Percentiles rank a stretch among this genome's conserved stretches.
Conservation (phyloP, 2,113 vertebrate species). For the Alaudala cheleensis region DNA sequence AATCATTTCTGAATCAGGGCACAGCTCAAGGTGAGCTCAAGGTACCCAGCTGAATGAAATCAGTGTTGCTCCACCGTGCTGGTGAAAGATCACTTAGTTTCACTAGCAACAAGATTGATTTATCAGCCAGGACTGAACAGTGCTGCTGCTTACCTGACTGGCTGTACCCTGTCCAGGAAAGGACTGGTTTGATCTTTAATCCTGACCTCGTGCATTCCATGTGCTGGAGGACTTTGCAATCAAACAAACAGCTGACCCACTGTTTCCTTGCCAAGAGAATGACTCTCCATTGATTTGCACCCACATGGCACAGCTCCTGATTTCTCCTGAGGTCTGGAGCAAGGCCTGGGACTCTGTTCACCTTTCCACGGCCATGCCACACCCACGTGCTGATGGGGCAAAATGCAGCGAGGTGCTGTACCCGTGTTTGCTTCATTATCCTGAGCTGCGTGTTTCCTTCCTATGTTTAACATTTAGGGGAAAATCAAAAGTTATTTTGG, state of each 20-base stretch:
- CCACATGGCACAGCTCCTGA: not conserved
- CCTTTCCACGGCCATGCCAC: rapidly evolving
- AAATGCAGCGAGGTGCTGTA: rapidly evolving
- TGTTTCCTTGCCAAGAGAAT: not conserved
- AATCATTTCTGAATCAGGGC: not conserved
- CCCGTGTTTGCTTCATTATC: not conserved
- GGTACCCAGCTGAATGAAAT: not conserved
- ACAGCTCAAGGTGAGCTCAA: not conserved
- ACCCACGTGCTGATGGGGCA: rapidly evolving
- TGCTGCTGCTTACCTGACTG: not conserved
- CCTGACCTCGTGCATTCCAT: not conserved
- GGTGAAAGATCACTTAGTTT: not conserved
- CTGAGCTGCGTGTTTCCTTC: constrained; percentile 6
- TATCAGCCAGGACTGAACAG: not conserved
- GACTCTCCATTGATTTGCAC: not conserved
- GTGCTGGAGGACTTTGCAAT: not conserved
- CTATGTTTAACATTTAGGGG: constrained; percentile 44
- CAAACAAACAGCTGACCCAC: not conserved
- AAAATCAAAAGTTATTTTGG: constrained; percentile 67
- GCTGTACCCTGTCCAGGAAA: not conserved
- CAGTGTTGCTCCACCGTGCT: not conserved
- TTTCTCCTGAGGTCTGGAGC: not conserved
- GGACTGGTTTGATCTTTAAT: not conserved
- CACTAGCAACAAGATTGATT: not conserved
- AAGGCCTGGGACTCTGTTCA: not conserved